Percentiles rank a stretch among this genome's conserved stretches.
phyloP scores from a whole-genome alignment of 1,140 invertebrate genomes.

The Vollenhovia emeryi region DNA sequence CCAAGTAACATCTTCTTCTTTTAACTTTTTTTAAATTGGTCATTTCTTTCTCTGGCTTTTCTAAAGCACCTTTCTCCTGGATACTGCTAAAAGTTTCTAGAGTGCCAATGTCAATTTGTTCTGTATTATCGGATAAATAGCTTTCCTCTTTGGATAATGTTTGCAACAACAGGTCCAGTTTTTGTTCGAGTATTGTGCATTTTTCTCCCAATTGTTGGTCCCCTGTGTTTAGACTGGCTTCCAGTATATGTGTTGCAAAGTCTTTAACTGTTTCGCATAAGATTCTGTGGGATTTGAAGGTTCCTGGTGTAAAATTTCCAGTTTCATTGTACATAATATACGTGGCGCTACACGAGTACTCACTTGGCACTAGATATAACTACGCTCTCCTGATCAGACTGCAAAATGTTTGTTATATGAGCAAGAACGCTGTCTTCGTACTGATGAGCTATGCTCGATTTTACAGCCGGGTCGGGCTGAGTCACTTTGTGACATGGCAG shows the following conservation, averaged over 20 bases:
- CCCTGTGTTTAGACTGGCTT: slow-evolving; percentile 86
- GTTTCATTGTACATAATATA: no score
- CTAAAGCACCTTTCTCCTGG: slow-evolving; percentile 87
- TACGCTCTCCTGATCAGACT: slow-evolving; percentile 92
- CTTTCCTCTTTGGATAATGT: slow-evolving; percentile 89
- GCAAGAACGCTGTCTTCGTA: slow-evolving; percentile 93
- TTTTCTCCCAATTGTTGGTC: slow-evolving; percentile 89
- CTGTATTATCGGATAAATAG: slow-evolving; percentile 71
- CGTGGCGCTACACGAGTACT: slow-evolving; percentile 76
- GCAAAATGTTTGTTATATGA: slow-evolving; percentile 94
- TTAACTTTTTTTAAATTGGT: slow-evolving; percentile 80
- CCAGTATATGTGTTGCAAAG: slow-evolving; percentile 88
- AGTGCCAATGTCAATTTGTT: slow-evolving; percentile 69
- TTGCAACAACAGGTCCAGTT: slow-evolving; percentile 91
- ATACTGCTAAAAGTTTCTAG: slow-evolving; percentile 80
- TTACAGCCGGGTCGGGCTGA: slow-evolving; percentile 84
- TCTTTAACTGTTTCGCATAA: slow-evolving; percentile 94
- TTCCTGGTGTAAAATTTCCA: no score
- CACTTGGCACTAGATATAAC: slow-evolving; percentile 92
- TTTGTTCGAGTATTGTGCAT: slow-evolving; percentile 91
- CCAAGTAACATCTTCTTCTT: slow-evolving; percentile 75
- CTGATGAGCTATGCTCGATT: slow-evolving; percentile 85
- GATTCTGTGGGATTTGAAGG: slow-evolving; percentile 86
- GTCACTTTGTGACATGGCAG: slow-evolving; percentile 86
- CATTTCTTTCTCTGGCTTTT: slow-evolving; percentile 88